Conservation (phyloP, 1,140 invertebrate species). For the Drosophila mauritiana region DNA sequence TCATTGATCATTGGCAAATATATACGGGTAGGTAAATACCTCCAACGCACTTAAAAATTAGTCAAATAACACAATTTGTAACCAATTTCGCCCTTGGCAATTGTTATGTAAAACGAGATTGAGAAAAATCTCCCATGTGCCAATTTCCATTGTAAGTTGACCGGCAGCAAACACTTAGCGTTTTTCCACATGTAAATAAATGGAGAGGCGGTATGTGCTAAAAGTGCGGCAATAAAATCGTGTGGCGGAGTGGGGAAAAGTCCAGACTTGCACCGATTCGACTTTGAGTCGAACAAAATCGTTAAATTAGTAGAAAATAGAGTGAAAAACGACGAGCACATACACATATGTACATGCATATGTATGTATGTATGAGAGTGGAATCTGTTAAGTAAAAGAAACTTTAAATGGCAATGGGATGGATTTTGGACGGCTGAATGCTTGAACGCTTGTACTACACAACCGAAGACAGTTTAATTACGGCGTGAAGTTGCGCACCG, state of each 20-base stretch:
- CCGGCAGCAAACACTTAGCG: constrained; percentile 37
- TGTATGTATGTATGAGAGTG: background rate
- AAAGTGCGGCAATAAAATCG: constrained; percentile 76
- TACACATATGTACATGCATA: too few relatives aligned
- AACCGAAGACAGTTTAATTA: constrained; percentile 81
- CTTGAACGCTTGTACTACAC: constrained; percentile 68
- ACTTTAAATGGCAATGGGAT: constrained; percentile 74
- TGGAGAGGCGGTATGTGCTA: constrained; percentile 60
- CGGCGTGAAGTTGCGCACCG: constrained; percentile 75
- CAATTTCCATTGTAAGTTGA: constrained; percentile 57
- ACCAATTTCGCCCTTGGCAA: background rate
- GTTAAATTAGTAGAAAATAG: constrained; percentile 82
- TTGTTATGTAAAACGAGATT: constrained; percentile 8
- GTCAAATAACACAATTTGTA: too few relatives aligned
- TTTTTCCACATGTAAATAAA: constrained; percentile 53
- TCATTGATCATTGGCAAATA: too few relatives aligned
- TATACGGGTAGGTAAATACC: too few relatives aligned
- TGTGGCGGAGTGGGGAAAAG: background rate
- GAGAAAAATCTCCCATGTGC: constrained; percentile 37
- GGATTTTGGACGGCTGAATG: constrained; percentile 77
- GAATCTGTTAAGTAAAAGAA: constrained; percentile 66
- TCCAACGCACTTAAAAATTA: too few relatives aligned
- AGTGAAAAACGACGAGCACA: constrained; percentile 65
- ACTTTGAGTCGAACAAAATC: constrained; percentile 67
- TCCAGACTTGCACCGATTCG: constrained; percentile 27